Evolutionary conservation across 2,888 invertebrate species (phyloP), one percentile per base, ranked within the genome.

Genomic region (Ichneumoninae sp.): DNA sequence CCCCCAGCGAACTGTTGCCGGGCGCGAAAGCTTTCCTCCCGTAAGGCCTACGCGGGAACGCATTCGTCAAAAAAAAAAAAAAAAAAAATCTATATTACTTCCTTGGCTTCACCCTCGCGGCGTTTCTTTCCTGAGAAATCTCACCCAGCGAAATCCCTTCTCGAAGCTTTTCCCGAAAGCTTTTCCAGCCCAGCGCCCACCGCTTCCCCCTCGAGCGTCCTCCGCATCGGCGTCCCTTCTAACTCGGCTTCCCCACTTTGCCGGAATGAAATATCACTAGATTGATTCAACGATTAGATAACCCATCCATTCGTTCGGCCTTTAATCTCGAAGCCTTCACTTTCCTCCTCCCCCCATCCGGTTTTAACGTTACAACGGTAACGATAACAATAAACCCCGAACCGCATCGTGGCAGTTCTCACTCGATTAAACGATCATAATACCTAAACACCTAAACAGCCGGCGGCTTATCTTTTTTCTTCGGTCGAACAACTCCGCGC

Each of bases 1-100:
- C 62, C 26, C 30, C 50, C 26, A 44, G 60, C 60, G 57, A 70
- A 76, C 72, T 74, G 69, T 76, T 81, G 66, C 89, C 88, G 89
- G 87, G 87, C 87, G 86, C 84, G 86, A 89, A 90, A 89, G 89
- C 89, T 89, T 87, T 83, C 83, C 81, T 82, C 87, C 82, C 80
- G 84, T 69, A 26, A 57, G 57, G 82, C 82, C 69, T 80, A 80
- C 36, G 84, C 72, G 72, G 47, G 71, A 50, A 77, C 68, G 62
- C 65, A 76, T 81, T 66, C 81, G 47, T 71, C 52, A 70, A 71
- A 81, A 81, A 26, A 26, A 26, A 26, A 26, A 26, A 26, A 60
- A 60, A 26, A 26, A 60, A 60, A 60, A 26, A 19, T 30, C 62
- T 75, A 65, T 75, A 65, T 75, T 65, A 50, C 74, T 75, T 30